Evolutionary conservation across 2,113 vertebrate species (phyloP).

Genomic region (Mola mola): DNA sequence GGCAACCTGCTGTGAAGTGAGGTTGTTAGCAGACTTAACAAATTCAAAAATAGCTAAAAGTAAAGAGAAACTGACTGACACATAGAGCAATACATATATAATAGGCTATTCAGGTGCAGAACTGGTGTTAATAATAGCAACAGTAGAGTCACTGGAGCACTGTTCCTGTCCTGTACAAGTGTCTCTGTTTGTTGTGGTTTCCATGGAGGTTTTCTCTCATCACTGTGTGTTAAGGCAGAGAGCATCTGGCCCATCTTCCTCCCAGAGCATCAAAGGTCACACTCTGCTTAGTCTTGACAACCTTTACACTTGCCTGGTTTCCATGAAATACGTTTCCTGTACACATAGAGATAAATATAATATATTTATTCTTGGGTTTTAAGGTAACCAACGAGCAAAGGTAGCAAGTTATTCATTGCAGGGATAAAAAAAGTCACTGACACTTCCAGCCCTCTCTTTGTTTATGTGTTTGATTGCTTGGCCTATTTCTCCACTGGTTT

Average conservation of each 20-base stretch:
- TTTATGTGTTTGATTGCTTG: slow-evolving; percentile 69
- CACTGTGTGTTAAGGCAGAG: slow-evolving; percentile 28
- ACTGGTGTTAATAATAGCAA: slow-evolving; percentile 2
- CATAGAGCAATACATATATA: no score
- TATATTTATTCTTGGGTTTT: neutral
- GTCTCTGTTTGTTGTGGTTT: slow-evolving; percentile 57
- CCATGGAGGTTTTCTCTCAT: slow-evolving; percentile 52
- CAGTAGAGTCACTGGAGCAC: neutral
- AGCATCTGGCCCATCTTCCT: slow-evolving; percentile 53
- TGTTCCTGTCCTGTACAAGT: neutral
- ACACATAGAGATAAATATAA: slow-evolving; percentile 12
- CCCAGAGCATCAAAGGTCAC: slow-evolving; percentile 32
- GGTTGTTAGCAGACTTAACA: no score
- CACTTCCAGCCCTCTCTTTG: slow-evolving; percentile 33
- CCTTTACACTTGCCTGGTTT: slow-evolving; percentile 26
- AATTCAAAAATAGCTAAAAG: no score
- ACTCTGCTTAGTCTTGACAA: slow-evolving; percentile 19
- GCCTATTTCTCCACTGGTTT: slow-evolving; percentile 76
- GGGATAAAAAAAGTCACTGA: slow-evolving; percentile 26
- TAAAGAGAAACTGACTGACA: no score
- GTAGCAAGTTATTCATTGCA: slow-evolving; percentile 6
- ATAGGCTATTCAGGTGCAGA: neutral
- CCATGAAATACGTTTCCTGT: slow-evolving; percentile 26
- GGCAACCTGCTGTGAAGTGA: no score
- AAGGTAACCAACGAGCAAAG: neutral